A percentile compares a stretch with the other conserved stretches of the same genome.
These are phyloP conservation scores for Eupleurogrammus muticus DNA, from an alignment of 2,797 vertebrate genomes.

Conservation along the genomic window DNA sequence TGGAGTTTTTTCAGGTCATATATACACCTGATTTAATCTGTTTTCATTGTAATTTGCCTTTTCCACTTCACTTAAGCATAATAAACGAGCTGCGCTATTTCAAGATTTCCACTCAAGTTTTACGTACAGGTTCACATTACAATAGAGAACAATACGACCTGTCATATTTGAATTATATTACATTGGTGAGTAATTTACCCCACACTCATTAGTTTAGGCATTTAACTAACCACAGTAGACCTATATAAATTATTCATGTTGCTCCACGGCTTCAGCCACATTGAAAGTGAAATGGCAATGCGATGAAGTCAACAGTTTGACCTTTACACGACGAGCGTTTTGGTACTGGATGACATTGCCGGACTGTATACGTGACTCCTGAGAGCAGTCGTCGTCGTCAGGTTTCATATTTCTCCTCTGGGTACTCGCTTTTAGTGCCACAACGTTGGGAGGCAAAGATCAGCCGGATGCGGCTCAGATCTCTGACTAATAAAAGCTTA, in stretches of 20 bases:
- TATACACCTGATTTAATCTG: too few species aligned
- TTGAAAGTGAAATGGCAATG: constrained; percentile 3
- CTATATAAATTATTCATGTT: neutral
- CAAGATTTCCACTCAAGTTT: too few species aligned
- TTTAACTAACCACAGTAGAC: neutral
- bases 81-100: too few species aligned
- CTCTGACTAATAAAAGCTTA: constrained; percentile 9
- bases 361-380: constrained; percentile 4
- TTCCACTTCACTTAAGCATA: too few species aligned
- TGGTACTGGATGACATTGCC: neutral
- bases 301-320: neutral
- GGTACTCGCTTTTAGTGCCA: constrained; percentile 24
- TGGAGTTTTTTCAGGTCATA: too few species aligned
- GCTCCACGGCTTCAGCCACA: neutral
- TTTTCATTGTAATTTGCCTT: too few species aligned
- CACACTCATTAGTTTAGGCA: neutral
- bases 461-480: constrained; percentile 16
- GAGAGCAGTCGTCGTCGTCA: constrained; percentile 34
- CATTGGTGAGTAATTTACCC: neutral
- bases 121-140: too few species aligned
- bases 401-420: constrained; percentile 25
- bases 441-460: constrained; percentile 8
- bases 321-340: constrained; percentile 6
- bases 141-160: neutral
- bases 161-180: neutral